Evolutionary conservation across 2,797 vertebrate species (phyloP).

Genomic region (Molossus alvarezi): DNA sequence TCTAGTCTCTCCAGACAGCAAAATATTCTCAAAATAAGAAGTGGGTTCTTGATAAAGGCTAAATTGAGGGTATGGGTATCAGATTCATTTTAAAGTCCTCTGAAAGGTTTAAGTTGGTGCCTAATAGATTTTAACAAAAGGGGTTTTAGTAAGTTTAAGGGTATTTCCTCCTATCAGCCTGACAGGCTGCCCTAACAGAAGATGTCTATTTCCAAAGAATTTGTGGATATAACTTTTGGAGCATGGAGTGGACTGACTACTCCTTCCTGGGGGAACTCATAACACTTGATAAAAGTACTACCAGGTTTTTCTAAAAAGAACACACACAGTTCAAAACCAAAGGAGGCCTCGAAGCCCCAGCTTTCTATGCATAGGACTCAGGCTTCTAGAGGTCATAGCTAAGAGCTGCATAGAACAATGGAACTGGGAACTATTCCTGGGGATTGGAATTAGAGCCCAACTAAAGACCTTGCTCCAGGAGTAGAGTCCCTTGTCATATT

Average conservation of each 20-base stretch:
- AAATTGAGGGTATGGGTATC: not conserved
- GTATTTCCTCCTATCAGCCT: not conserved
- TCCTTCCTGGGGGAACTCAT: not conserved
- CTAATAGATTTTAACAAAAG: not conserved
- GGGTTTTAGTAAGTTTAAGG: not conserved
- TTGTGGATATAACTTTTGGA: not conserved
- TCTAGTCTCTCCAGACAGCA: slow-evolving; percentile 42
- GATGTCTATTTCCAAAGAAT: slow-evolving; percentile 17
- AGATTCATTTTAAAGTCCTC: not conserved
- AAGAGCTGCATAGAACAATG: not conserved
- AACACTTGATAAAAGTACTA: not conserved
- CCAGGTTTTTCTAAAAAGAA: not conserved
- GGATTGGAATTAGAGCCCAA: not conserved
- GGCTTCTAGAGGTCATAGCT: not conserved
- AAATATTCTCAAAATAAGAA: slow-evolving; percentile 73
- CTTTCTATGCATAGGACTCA: not conserved
- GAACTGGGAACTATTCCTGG: not conserved
- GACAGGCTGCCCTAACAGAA: not conserved
- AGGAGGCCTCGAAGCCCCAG: not conserved
- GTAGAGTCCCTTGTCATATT: not conserved
- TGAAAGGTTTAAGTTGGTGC: not conserved
- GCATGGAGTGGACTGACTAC: not conserved
- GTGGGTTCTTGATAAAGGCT: slow-evolving; percentile 29
- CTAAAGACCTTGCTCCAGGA: not conserved
- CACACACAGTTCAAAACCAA: not conserved